A percentile compares a stretch with the other conserved stretches of the same genome.
These are phyloP conservation scores for Macrotis lagotis DNA, from an alignment of 2,113 vertebrate species.

Conservation along the genomic window DNA sequence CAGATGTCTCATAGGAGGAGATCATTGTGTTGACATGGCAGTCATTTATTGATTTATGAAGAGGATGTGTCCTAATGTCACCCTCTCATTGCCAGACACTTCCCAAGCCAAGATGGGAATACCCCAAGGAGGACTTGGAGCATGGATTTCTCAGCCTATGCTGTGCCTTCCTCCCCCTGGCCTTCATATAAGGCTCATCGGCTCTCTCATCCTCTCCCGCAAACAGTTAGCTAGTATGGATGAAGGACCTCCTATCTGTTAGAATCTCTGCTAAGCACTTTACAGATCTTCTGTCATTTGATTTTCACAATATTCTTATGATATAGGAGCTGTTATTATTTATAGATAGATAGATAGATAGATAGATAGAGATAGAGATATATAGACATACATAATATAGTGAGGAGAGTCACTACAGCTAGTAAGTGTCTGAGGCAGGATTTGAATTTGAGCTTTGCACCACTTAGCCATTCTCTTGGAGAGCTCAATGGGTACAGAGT, in stretches of 20 bases:
- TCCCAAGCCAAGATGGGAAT: not conserved
- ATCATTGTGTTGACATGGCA: not conserved
- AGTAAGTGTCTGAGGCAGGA: too few relatives aligned
- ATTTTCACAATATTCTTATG: too few relatives aligned
- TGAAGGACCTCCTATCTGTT: not conserved
- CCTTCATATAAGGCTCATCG: not conserved
- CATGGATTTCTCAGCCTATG: not conserved
- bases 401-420: too few relatives aligned
- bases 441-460: too few relatives aligned
- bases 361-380: too few relatives aligned
- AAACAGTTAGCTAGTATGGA: not conserved
- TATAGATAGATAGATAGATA: too few relatives aligned
- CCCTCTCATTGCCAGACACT: not conserved
- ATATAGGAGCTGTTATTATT: too few relatives aligned
- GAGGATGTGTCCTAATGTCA: not conserved
- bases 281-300: not conserved
- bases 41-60: not conserved
- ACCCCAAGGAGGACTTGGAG: not conserved
- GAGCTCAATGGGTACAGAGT: too few relatives aligned
- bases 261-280: not conserved
- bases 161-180: not conserved
- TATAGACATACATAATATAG: too few relatives aligned
- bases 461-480: too few relatives aligned
- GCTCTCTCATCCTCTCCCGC: not conserved
- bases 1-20: not conserved